Evolutionary conservation across 2,797 vertebrate species (phyloP), one percentile per base, ranked within the genome.

Genomic region (Toxotes lorentzi): DNA sequence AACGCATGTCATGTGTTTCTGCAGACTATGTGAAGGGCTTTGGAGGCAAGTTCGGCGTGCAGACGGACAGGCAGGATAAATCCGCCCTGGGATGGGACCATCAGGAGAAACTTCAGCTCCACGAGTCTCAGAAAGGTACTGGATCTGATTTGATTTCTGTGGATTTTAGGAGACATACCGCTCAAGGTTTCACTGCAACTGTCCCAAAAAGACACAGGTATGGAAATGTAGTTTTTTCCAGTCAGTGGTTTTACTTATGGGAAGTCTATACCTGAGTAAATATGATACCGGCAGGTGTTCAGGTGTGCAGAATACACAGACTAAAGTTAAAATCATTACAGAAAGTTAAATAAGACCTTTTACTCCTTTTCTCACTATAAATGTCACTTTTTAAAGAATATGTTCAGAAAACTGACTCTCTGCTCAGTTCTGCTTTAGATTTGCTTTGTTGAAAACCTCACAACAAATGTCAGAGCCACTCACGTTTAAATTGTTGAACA

Each of bases 11-110:
- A 4, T 7, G 12, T 24, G 24, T 54, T 2, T 27, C 24, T 16
- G 5, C 51, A 99, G 98, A 99, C 89, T 99, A 99, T 0, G 96
- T 96, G 32, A 98, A 97, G 71, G 98, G 98, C 21, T 99, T 99
- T 14, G 98, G 98, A 72, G 98, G 98, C 13, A 99, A 98, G 88
- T 99, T 98, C 32, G 98, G 98, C 0, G 96, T 99, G 75, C 98
- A 99, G 95, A 96, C 96, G 5, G 98, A 99, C 94, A 93, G 98
- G 64, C 98, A 99, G 91, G 98, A 99, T 89, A 99, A 97, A 35
- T 99, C 97, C 0, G 98, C 98, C 0, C 92, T 99, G 67, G 98
- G 98, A 74, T 99, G 98, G 98, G 98, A 99, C 74, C 98, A 99
- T 89, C 98, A 99, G 94, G 98, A 99, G 93, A 98, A 98, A 32